Evolutionary conservation across 1,140 invertebrate genomes (phyloP), one percentile per base, ranked within the genome.

Genomic region (Neodiprion fabricii): DNA sequence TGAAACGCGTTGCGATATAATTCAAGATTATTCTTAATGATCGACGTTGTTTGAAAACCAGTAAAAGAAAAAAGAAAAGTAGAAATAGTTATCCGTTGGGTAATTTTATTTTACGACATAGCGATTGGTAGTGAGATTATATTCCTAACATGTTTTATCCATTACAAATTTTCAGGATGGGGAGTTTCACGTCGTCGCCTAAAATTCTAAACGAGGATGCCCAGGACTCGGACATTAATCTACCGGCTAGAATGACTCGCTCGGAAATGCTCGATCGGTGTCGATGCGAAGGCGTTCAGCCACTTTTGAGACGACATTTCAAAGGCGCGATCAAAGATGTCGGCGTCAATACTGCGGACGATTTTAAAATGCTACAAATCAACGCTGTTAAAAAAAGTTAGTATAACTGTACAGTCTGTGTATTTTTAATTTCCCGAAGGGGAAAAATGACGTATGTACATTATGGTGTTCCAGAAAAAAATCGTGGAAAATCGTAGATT

Each of bases 161-260:
- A 40, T 40, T 40, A 78, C 78, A 80, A 77, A 79, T 81, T 89
- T 89, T 4, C 83, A 94, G 93, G 84, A 94, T 94, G 93, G 93
- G 93, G 48, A 94, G 93, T 84, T 94, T 94, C 77, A 92, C 91
- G 67, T 93, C 93, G 40, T 87, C 91, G 9, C 92, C 92, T 68
- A 92, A 92, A 83, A 92, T 93, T 72, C 83, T 90, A 73, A 93
- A 93, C 81, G 89, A 90, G 75, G 93, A 94, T 82, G 85, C 85
- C 12, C 91, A 92, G 84, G 93, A 94, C 82, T 87, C 90, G 77
- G 90, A 91, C 74, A 77, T 93, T 12, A 82, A 88, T 47, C 78
- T 93, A 68, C 89, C 89, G 11, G 82, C 88, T 40, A 83, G 84
- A 4, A 82, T 91, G 72, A 90, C 86, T 66, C 81, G 88, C 21